These are phyloP conservation scores for Orchesella flavescens DNA, from an alignment of 2,888 invertebrate species.

Conservation along the genomic window DNA sequence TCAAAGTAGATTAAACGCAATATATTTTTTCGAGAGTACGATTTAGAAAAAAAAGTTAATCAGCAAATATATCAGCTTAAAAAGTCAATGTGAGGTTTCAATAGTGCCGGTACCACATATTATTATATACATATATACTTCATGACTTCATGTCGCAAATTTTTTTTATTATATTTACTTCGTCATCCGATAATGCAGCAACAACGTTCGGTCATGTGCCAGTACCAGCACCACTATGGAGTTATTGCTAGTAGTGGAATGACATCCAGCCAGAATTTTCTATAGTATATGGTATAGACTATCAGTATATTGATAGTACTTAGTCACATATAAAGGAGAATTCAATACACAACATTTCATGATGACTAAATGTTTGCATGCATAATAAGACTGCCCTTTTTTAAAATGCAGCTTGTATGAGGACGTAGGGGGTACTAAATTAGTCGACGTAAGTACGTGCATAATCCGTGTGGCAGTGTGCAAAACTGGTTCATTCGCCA, in stretches of 20 bases:
- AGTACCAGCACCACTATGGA: background rate
- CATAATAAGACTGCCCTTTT: slow-evolving; percentile 18
- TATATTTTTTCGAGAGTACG: background rate
- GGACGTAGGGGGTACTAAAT: slow-evolving; percentile 45
- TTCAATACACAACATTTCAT: background rate
- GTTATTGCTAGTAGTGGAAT: slow-evolving; percentile 1
- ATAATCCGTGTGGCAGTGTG: slow-evolving; percentile 30
- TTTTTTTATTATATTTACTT: background rate
- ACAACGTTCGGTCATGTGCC: slow-evolving; percentile 5
- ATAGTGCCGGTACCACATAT: no score
- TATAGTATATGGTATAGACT: no score
- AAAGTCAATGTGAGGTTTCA: background rate
- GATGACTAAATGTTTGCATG: slow-evolving; percentile 5
- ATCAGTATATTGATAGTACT: no score
- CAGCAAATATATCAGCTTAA: slow-evolving; percentile 23
- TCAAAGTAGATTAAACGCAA: background rate
- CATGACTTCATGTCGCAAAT: background rate
- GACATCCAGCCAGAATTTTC: slow-evolving; percentile 11
- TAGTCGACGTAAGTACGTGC: slow-evolving; percentile 35
- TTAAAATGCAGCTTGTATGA: slow-evolving; percentile 32
- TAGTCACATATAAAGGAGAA: no score
- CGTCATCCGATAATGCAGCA: background rate
- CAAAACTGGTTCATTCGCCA: slow-evolving; percentile 46
- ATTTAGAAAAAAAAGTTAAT: background rate
- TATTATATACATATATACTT: no score